Conservation (phyloP, 1,140 invertebrate genomes). For the Calephelis nemesis region DNA sequence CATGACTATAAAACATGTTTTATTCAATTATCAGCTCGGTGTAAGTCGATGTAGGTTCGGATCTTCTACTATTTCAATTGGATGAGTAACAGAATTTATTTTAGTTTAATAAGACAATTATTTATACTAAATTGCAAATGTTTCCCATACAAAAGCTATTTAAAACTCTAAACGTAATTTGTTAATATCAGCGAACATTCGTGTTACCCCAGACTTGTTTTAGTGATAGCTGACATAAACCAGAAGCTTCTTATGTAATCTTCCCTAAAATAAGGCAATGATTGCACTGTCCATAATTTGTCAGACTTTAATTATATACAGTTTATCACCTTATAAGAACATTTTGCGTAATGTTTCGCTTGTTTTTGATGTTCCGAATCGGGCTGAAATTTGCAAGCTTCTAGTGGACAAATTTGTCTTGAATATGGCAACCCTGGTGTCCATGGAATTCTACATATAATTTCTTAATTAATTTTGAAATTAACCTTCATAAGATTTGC, state of each 20-base stretch:
- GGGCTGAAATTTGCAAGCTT: too few relatives aligned
- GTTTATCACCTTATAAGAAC: neutral
- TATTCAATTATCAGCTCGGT: too few relatives aligned
- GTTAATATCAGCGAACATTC: slow-evolving; percentile 30
- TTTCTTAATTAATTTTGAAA: too few relatives aligned
- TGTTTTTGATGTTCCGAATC: too few relatives aligned
- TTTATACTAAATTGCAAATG: slow-evolving; percentile 37
- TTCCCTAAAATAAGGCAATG: slow-evolving; percentile 14
- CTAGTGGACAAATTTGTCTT: too few relatives aligned
- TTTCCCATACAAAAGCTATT: slow-evolving; percentile 34
- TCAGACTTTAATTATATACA: slow-evolving; percentile 7
- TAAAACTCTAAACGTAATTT: slow-evolving; percentile 31
- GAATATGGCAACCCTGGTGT: too few relatives aligned
- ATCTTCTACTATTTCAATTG: too few relatives aligned
- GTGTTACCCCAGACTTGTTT: slow-evolving; percentile 35
- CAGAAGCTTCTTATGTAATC: slow-evolving; percentile 45
- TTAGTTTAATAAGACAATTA: slow-evolving; percentile 30
- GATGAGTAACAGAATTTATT: slow-evolving; percentile 33
- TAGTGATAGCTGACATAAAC: slow-evolving; percentile 40
- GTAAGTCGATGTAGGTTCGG: too few relatives aligned
- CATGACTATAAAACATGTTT: too few relatives aligned
- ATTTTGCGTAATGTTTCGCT: too few relatives aligned
- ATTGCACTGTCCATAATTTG: slow-evolving; percentile 4
- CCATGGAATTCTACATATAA: too few relatives aligned
- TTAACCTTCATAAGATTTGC: too few relatives aligned